Evolutionary conservation across 2,113 vertebrate genomes (phyloP).

Genomic region (Muntiacus reevesi): DNA sequence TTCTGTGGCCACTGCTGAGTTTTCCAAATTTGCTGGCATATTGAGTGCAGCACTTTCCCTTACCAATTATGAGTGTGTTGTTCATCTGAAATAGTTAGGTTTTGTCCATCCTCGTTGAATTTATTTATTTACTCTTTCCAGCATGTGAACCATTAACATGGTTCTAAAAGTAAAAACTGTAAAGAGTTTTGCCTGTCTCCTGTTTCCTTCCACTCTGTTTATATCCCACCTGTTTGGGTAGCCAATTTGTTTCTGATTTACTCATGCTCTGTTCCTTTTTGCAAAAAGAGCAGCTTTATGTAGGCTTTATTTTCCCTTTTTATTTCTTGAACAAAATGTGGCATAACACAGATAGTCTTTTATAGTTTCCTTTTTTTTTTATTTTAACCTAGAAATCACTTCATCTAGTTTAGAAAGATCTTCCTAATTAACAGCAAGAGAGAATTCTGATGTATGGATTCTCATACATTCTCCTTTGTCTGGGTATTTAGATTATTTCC

Average conservation of each 20-base stretch:
- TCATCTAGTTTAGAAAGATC: neutral
- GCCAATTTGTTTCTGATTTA: neutral
- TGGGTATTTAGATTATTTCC: neutral
- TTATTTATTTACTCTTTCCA: neutral
- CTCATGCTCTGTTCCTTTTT: neutral
- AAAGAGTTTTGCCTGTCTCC: neutral
- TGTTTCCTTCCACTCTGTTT: neutral
- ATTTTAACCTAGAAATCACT: neutral
- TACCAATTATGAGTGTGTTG: neutral
- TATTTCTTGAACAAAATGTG: neutral
- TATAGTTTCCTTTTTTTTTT: neutral
- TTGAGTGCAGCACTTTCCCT: neutral
- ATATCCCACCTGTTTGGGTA: neutral
- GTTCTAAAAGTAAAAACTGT: neutral
- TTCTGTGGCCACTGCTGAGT: neutral
- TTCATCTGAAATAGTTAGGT: neutral
- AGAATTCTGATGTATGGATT: neutral
- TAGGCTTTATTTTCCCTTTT: neutral
- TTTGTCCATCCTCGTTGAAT: neutral
- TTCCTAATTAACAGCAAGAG: neutral
- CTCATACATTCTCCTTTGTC: neutral
- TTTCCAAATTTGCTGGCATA: neutral
- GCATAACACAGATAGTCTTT: neutral
- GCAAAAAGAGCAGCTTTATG: neutral
- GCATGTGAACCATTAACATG: neutral